phyloP scores from a whole-genome alignment of 1,140 invertebrate species.

The Drosophila parvula region DNA sequence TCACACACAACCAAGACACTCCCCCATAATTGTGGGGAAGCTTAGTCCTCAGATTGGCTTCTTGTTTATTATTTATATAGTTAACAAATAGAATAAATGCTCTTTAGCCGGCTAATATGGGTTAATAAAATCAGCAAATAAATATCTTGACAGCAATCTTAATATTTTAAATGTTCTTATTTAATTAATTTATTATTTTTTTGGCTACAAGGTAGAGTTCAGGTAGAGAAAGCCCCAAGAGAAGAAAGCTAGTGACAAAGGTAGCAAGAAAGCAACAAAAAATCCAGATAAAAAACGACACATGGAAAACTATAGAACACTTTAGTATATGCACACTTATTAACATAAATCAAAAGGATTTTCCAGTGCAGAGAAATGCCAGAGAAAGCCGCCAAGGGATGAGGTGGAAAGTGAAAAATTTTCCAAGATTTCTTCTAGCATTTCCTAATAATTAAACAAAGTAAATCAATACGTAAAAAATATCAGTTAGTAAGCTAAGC shows the following conservation, averaged over 20 bases:
- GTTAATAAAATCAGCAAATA: neutral
- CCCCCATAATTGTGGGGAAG: neutral
- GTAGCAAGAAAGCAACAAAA: constrained; percentile 19
- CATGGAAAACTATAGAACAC: constrained; percentile 50
- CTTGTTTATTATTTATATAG: constrained; percentile 1
- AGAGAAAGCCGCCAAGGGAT: constrained; percentile 11
- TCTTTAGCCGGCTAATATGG: too few relatives aligned
- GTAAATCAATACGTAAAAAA: neutral
- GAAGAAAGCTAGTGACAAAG: constrained; percentile 6
- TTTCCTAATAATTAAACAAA: too few relatives aligned
- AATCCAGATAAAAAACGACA: constrained; percentile 34
- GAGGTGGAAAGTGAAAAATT: neutral
- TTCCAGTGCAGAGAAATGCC: constrained; percentile 55
- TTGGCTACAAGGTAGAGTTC: too few relatives aligned
- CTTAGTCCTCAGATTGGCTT: neutral
- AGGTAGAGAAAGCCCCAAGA: neutral
- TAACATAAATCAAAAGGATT: constrained; percentile 76
- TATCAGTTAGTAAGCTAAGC: neutral
- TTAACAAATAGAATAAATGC: too few relatives aligned
- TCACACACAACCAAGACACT: neutral
- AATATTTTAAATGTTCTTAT: neutral
- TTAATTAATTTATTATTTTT: neutral
- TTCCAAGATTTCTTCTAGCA: too few relatives aligned
- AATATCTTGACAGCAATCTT: neutral
- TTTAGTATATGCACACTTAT: constrained; percentile 61